Base-by-base conservation (phyloP, 2,888 invertebrate genomes). In the Caenorhabditis japonica region DNA sequence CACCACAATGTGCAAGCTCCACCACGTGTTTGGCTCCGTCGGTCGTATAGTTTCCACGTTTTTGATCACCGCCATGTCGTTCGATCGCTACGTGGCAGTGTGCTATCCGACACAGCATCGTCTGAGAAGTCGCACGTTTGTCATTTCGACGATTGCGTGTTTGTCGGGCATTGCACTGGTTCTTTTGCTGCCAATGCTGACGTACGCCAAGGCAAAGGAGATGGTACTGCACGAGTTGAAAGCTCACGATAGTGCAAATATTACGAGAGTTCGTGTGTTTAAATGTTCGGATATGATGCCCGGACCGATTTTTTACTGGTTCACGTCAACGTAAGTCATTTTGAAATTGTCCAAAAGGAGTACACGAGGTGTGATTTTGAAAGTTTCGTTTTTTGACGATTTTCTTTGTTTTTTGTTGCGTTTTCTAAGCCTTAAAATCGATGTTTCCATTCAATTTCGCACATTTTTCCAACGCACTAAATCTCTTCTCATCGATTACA, bases 31-130 rank as follows among this genome's bases (percentile, higher is more conserved):
- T 47, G 84, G 85, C 3, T 76, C 77, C 23, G 86, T 86, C 17
- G 84, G 86, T 3, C 75, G 86, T 12, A 85, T 86, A 47, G 80
- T 83, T 8, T 83, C 83, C 17, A 86, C 86, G 0, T 86, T 86
- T 55, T 68, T 86, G 17, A 87, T 86, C 33, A 86, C 86, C 4
- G 86, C 86, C 15, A 84, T 86, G 83, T 78, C 81, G 0, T 86
- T 86, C 62, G 86, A 86, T 69, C 76, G 86, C 33, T 85, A 76
- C 43, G 84, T 85, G 7, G 86, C 86, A 19, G 86, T 86, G 8
- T 86, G 86, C 53, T 79, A 82, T 52, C 86, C 86, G 0, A 80
- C 83, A 52, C 80, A 83, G 12, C 73, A 69, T 30, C 74, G 75
- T 13, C 77, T 79, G 12, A 73, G 86, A n/a, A 77, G 82, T 19